phyloP scores from a whole-genome alignment of 2,113 vertebrate species.

The Sitta europaea region DNA sequence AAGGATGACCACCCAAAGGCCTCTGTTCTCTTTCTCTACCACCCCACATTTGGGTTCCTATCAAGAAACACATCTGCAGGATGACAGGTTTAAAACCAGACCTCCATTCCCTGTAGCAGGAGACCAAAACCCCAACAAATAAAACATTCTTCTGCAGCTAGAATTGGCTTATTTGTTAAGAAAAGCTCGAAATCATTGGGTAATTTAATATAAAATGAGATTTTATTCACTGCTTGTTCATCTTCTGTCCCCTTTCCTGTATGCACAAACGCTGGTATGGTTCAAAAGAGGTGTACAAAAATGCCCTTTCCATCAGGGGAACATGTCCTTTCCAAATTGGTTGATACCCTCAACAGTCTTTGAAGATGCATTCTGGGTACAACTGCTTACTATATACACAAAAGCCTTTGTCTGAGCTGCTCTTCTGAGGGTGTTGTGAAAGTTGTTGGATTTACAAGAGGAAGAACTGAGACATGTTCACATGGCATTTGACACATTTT shows the following conservation, averaged over 20 bases:
- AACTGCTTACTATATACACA: background rate
- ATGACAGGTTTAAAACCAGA: background rate
- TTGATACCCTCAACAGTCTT: background rate
- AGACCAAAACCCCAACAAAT: background rate
- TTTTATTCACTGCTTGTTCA: background rate
- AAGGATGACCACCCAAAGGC: background rate
- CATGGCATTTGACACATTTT: background rate
- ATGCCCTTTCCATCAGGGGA: background rate
- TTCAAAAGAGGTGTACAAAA: background rate
- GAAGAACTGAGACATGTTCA: background rate
- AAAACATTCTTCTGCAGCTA: background rate
- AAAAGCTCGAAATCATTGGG: background rate
- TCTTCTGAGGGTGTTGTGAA: background rate
- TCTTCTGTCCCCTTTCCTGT: background rate
- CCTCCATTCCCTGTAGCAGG: background rate
- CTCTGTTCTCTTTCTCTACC: background rate
- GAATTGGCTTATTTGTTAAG: background rate
- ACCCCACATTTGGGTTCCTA: background rate
- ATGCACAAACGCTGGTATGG: background rate
- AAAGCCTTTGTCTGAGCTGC: background rate
- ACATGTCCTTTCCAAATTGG: accelerated
- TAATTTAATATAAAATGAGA: background rate
- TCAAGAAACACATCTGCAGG: background rate
- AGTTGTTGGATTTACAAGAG: background rate
- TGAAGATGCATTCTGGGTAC: background rate